Conservation (phyloP, 2,113 vertebrate species). For the Naja naja region DNA sequence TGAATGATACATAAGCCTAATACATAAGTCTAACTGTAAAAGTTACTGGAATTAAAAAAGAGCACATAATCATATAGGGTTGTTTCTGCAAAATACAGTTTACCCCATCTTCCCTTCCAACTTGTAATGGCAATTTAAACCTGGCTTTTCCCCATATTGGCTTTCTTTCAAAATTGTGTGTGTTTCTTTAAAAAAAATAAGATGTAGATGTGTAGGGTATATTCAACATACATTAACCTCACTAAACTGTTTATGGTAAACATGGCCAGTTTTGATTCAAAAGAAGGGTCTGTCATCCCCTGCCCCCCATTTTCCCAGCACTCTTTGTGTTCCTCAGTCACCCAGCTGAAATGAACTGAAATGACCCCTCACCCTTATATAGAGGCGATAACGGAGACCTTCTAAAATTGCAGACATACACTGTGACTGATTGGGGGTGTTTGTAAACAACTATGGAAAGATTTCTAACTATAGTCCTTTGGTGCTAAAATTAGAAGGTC, state of each 20-base stretch:
- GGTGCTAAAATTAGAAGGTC: slow-evolving; percentile 69
- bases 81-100: neutral
- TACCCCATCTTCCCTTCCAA: neutral
- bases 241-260: neutral
- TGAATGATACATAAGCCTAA: neutral
- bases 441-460: slow-evolving; percentile 73
- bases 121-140: slow-evolving; percentile 52
- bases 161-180: slow-evolving; percentile 28
- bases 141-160: slow-evolving; percentile 45
- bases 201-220: neutral
- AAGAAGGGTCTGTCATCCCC: neutral
- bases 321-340: slow-evolving; percentile 1
- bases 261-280: neutral
- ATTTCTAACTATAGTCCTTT: slow-evolving; percentile 70
- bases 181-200: neutral
- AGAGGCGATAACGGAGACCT: slow-evolving; percentile 59
- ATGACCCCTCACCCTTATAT: slow-evolving; percentile 30
- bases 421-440: slow-evolving; percentile 59
- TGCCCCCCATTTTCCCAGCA: neutral
- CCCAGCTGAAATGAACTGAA: slow-evolving; percentile 44
- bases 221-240: neutral
- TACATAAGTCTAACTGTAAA: neutral
- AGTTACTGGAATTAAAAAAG: neutral
- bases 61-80: neutral
- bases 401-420: slow-evolving; percentile 56